These are phyloP conservation scores for Euzetes globulus DNA, from an alignment of 2,888 invertebrate species.

Conservation along the genomic window DNA sequence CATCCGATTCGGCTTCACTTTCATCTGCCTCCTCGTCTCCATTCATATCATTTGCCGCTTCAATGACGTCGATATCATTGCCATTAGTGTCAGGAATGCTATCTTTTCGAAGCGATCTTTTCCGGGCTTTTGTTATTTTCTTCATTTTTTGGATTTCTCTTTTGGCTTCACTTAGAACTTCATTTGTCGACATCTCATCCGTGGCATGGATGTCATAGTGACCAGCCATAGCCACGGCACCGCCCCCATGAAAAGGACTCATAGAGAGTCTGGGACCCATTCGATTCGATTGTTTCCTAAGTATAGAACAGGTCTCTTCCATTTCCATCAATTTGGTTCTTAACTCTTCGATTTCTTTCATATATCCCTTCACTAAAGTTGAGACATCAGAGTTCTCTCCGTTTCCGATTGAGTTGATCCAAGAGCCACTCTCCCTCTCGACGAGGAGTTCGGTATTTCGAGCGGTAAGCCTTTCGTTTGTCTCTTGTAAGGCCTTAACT, in stretches of 20 bases:
- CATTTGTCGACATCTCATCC: slow-evolving; percentile 47
- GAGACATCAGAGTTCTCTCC: slow-evolving; percentile 55
- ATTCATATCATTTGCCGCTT: slow-evolving; percentile 39
- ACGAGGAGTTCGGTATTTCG: slow-evolving; percentile 72
- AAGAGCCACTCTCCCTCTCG: slow-evolving; percentile 63
- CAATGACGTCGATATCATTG: slow-evolving; percentile 32
- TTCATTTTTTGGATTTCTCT: slow-evolving; percentile 56
- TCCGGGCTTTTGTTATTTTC: slow-evolving; percentile 38
- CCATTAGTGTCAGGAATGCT: slow-evolving; percentile 23
- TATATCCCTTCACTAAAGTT: slow-evolving; percentile 65
- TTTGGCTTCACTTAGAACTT: slow-evolving; percentile 66
- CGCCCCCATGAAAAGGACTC: slow-evolving; percentile 37
- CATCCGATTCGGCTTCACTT: slow-evolving; percentile 40
- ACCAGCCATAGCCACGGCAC: slow-evolving; percentile 40
- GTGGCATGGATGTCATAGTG: slow-evolving; percentile 41
- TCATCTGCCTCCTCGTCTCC: slow-evolving; percentile 56
- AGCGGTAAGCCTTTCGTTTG: slow-evolving; percentile 74
- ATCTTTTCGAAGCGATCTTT: neutral
- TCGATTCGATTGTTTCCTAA: slow-evolving; percentile 52
- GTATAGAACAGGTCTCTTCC: slow-evolving; percentile 66
- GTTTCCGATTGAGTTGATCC: slow-evolving; percentile 50
- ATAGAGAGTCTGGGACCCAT: slow-evolving; percentile 40
- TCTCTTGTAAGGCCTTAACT: slow-evolving; percentile 89
- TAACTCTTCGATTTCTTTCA: slow-evolving; percentile 83
- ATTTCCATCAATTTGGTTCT: slow-evolving; percentile 77